Evolutionary conservation across 92 coral and sea anemone species (phyloP).

Genomic region (Bergia puertoricense): DNA sequence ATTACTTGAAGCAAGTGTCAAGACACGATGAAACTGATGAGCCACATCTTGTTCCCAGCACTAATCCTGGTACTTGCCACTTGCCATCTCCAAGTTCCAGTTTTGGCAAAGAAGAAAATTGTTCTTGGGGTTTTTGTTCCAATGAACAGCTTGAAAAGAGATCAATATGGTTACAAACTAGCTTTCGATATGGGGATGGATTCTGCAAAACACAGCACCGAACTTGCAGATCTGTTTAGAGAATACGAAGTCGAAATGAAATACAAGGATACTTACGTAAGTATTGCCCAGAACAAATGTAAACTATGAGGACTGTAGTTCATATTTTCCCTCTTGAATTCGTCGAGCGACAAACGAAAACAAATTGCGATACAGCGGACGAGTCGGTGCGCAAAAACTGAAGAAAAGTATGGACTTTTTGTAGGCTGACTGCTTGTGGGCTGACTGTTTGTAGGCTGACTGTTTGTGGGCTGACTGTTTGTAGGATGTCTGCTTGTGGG

Average conservation of each 20-base stretch:
- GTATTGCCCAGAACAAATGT: background rate
- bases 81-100: background rate
- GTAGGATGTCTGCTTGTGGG: too few species aligned
- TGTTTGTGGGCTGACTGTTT: too few species aligned
- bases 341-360: too few species aligned
- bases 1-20: background rate
- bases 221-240: constrained; percentile 12
- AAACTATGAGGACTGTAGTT: too few species aligned
- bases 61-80: constrained; percentile 14
- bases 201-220: constrained; percentile 16
- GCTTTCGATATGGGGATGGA: constrained; percentile 36
- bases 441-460: too few species aligned
- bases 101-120: constrained; percentile 15
- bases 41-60: background rate
- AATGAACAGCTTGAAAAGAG: background rate
- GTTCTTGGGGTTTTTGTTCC: constrained; percentile 32
- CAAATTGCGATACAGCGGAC: too few species aligned
- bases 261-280: constrained; percentile 35
- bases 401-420: too few species aligned
- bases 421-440: too few species aligned
- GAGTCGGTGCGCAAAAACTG: too few species aligned
- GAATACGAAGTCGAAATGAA: constrained; percentile 37
- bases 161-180: constrained; percentile 33
- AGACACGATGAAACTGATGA: background rate
- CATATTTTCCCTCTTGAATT: too few species aligned